phyloP scores from a whole-genome alignment of 1,140 invertebrate species.

The Pseudomyrmex pallidus region DNA sequence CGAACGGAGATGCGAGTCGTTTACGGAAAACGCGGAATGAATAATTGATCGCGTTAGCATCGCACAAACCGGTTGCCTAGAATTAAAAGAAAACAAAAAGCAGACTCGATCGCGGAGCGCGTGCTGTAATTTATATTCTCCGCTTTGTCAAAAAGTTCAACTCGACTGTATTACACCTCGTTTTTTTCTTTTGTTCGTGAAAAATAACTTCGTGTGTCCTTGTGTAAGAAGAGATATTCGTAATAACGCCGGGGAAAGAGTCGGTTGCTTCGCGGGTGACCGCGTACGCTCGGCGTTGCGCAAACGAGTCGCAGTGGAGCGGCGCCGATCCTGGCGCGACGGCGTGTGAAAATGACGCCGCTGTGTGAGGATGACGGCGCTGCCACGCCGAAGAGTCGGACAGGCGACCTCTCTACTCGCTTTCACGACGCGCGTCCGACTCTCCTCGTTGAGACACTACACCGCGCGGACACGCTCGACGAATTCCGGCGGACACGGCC shows the following conservation, averaged over 20 bases:
- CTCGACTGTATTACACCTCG: too few relatives aligned
- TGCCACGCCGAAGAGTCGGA: conserved; percentile 50
- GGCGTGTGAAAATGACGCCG: conserved; percentile 77
- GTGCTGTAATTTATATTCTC: too few relatives aligned
- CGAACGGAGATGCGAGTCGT: conserved; percentile 45
- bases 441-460: conserved; percentile 77
- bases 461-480: conserved; percentile 74
- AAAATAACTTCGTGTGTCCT: not conserved
- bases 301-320: conserved; percentile 66
- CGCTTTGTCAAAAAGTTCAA: too few relatives aligned
- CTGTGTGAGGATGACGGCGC: conserved; percentile 49
- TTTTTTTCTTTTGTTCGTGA: not conserved
- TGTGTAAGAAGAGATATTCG: conserved; percentile 5
- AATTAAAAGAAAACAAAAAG: too few relatives aligned
- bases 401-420: conserved; percentile 63
- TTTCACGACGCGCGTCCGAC: conserved; percentile 71
- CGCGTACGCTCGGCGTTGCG: conserved; percentile 69
- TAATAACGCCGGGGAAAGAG: conserved; percentile 39
- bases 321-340: conserved; percentile 70
- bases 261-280: conserved; percentile 68
- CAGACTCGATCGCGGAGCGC: too few relatives aligned
- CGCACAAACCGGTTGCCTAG: too few relatives aligned
- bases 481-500: conserved; percentile 73
- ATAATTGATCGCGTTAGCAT: not conserved
- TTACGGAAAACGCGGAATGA: not conserved